These are phyloP conservation scores for Lophura swinhoii DNA, from an alignment of 2,797 vertebrate species.

Conservation along the genomic window DNA sequence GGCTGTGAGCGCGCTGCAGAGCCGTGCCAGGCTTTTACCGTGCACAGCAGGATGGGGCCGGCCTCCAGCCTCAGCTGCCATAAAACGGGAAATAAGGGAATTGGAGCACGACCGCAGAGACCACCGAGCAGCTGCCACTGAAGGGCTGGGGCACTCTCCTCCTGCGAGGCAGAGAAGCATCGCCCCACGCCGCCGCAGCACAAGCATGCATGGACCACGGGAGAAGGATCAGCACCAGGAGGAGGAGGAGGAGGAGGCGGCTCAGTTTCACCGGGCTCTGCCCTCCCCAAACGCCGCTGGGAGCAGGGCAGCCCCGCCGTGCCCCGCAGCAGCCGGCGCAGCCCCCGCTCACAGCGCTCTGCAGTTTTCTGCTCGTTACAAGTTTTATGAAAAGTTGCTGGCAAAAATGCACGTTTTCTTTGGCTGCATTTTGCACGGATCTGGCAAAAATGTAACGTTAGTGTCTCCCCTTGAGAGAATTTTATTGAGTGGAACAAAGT, in stretches of 20 bases:
- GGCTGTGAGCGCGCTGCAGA: neutral
- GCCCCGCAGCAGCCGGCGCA: neutral
- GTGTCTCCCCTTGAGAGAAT: slow-evolving; percentile 65
- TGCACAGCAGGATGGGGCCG: neutral
- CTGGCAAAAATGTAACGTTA: slow-evolving; percentile 67
- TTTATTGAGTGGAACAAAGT: slow-evolving; percentile 76
- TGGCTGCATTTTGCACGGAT: slow-evolving; percentile 54
- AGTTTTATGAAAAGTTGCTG: slow-evolving; percentile 64
- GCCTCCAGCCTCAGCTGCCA: slow-evolving; percentile 33
- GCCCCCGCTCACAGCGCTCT: neutral
- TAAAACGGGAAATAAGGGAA: neutral
- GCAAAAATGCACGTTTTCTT: slow-evolving; percentile 70
- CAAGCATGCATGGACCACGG: neutral
- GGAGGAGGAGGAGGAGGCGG: neutral
- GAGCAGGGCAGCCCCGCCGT: neutral
- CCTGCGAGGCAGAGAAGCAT: neutral
- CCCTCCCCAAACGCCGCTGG: neutral
- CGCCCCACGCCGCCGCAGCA: neutral
- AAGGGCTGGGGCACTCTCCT: neutral
- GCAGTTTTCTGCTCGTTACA: slow-evolving; percentile 50
- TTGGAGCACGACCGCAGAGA: slow-evolving; percentile 22
- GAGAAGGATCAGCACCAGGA: neutral
- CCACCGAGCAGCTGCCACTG: neutral
- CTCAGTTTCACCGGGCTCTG: neutral
- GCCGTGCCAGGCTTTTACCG: slow-evolving; percentile 32